These are phyloP conservation scores for Temnopleurus reevesii DNA, from an alignment of 53 echinoderm and acorn worm species.

Conservation along the genomic window DNA sequence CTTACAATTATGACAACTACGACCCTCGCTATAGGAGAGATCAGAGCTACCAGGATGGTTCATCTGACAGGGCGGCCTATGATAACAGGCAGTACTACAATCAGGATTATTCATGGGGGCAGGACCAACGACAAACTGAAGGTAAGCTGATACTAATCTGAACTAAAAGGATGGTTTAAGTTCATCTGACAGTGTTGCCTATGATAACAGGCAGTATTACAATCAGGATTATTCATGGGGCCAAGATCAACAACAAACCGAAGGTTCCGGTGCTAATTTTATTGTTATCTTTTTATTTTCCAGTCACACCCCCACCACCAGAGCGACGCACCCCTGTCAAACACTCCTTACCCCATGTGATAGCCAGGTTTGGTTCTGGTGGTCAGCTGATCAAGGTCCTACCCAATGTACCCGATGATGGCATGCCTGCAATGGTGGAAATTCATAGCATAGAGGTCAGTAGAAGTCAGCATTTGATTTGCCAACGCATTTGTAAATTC, in stretches of 20 bases:
- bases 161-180: background rate
- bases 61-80: background rate
- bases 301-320: constrained; percentile 81
- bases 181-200: too few relatives aligned
- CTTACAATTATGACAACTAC: constrained; percentile 31
- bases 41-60: constrained; percentile 6
- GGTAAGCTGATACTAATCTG: background rate
- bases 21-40: constrained; percentile 25
- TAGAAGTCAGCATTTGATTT: too few relatives aligned
- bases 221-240: background rate
- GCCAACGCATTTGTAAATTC: too few relatives aligned
- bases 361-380: constrained; percentile 93
- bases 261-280: too few relatives aligned
- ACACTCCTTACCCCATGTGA: constrained; percentile 81
- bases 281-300: background rate
- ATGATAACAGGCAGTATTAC: constrained; percentile 24
- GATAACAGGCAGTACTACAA: constrained; percentile 34
- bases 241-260: background rate
- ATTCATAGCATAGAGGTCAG: constrained; percentile 90
- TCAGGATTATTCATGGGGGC: background rate
- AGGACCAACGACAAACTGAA: background rate
- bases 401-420: constrained; percentile 86
- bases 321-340: constrained; percentile 85
- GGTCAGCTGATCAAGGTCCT: constrained; percentile 97
- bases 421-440: constrained; percentile 91